Base-by-base conservation (phyloP, 2,888 invertebrate genomes). In the Aleiodes testaceus region DNA sequence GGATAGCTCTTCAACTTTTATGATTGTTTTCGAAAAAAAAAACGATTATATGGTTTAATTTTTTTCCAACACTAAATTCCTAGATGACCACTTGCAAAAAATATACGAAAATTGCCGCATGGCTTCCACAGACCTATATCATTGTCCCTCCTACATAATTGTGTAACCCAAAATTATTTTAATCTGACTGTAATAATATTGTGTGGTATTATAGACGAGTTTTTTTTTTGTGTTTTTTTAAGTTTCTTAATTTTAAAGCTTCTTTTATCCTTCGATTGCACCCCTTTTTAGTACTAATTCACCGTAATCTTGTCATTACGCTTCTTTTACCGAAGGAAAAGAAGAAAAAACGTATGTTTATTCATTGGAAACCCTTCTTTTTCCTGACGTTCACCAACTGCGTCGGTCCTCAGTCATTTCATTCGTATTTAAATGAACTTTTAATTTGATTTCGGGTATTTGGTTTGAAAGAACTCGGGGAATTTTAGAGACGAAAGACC, bases 361-460 rank as follows among this genome's bases (percentile, higher is more conserved):
- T 81, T 81, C 79, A 81, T 81, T 81, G 78, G 75, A 79, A 79
- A 79, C 74, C 78, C 79, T 77, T 75, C 76, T 65, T 66, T 50
- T 65, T 53, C 49, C 49, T 64, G 66, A 45, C 16, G 22, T 18
- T 11, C 22, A 14, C 53, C 11, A 22, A 14, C 63, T 59, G 61
- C 20, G 20, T 30, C 64, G 22, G 59, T 73, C 74, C 69, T 73
- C 78, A 75, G 77, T 80, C 78, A 79, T 81, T 80, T 81, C 74
- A 77, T 73, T 69, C 76, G 80, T 74, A 80, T 80, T 80, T 78
- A 80, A 79, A 82, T 81, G 80, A 80, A 79, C 80, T 82, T 82
- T 83, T 81, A 82, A 83, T 83, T 82, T 80, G 75, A 78, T 79
- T 81, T 78, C 77, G 75, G 79, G 76, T 79, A 79, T 82, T 81